Percentiles rank a stretch among this genome's conserved stretches.
phyloP scores from a whole-genome alignment of 2,797 vertebrate species.

The Zenarchopterus dispar region DNA sequence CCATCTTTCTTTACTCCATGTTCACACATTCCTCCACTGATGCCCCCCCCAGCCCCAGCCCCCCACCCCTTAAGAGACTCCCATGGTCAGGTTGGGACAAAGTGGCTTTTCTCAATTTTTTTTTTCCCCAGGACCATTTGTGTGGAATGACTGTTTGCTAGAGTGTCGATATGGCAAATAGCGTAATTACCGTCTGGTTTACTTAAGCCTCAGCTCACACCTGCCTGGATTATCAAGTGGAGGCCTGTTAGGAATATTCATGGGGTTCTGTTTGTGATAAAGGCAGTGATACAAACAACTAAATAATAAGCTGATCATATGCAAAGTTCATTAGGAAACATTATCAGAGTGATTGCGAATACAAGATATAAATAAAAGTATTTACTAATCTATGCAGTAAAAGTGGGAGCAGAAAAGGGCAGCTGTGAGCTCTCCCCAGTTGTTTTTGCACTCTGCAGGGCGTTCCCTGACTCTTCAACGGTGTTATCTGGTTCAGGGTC shows the following conservation, averaged over 20 bases:
- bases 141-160: constrained; percentile 45
- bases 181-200: constrained; percentile 69
- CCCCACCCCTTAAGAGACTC: constrained; percentile 27
- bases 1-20: constrained; percentile 42
- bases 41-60: too few relatives aligned
- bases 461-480: background rate
- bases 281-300: constrained; percentile 34
- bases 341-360: background rate
- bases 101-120: constrained; percentile 42
- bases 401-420: constrained; percentile 3
- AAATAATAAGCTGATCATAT: background rate
- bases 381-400: background rate
- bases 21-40: constrained; percentile 44
- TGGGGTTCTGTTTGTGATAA: constrained; percentile 23
- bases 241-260: constrained; percentile 38
- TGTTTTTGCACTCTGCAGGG: constrained; percentile 32
- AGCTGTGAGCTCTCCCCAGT: background rate
- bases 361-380: too few relatives aligned
- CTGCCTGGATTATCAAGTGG: constrained; percentile 59
- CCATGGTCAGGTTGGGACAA: constrained; percentile 45
- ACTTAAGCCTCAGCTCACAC: constrained; percentile 66
- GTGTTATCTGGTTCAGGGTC: constrained; percentile 2
- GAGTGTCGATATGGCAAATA: constrained; percentile 67
- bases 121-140: constrained; percentile 21
- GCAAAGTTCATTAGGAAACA: background rate